Conservation (phyloP, 2,113 vertebrate genomes). For the Syrrhaptes paradoxus region DNA sequence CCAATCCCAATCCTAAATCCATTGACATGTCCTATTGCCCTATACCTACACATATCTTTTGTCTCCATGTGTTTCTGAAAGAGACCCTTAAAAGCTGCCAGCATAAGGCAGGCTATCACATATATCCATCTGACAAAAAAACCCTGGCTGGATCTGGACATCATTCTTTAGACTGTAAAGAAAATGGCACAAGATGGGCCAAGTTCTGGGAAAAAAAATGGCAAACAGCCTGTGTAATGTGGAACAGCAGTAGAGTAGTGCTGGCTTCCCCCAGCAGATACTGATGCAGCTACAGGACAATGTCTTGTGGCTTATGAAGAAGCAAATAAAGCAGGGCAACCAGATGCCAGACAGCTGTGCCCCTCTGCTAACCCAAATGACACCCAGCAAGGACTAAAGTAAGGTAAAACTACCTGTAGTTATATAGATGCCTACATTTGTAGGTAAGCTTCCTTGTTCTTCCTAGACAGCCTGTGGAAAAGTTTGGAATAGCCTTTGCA, state of each 20-base stretch:
- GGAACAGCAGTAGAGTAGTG: not conserved
- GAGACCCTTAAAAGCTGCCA: not conserved
- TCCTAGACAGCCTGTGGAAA: not conserved
- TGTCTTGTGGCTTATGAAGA: not conserved
- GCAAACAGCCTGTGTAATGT: not conserved
- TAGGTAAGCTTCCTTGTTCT: not conserved
- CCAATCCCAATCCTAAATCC: not conserved
- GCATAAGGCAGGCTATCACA: not conserved
- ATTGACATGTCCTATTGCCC: not conserved
- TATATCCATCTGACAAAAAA: not conserved
- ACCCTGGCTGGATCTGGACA: not conserved
- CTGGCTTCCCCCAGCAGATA: not conserved
- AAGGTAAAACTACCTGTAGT: not conserved
- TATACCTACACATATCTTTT: not conserved
- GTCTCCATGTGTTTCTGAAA: not conserved
- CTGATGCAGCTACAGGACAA: not conserved
- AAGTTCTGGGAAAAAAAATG: not conserved
- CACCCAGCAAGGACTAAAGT: not conserved
- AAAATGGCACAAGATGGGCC: not conserved
- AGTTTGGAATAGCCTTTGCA: not conserved
- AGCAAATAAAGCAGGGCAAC: not conserved
- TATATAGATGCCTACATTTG: not conserved
- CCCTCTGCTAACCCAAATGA: not conserved
- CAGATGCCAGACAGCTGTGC: not conserved
- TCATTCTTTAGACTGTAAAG: not conserved